Conservation (phyloP, 2,888 invertebrate species). For the Drosophila niveifrons region DNA sequence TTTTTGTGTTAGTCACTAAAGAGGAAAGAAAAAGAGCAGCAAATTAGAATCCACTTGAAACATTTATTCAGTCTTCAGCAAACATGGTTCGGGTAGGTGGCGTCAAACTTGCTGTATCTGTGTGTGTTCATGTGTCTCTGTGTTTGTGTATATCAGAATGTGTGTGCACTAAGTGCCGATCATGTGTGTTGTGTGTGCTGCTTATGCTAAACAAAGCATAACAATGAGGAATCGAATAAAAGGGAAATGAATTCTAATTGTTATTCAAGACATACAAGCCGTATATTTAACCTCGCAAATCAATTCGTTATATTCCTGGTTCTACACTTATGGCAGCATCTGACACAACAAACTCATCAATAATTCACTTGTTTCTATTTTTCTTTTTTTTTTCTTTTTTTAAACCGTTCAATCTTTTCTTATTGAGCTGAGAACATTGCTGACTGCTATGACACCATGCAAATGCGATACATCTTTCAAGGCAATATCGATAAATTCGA, state of each 20-base stretch:
- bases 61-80: constrained; percentile 44
- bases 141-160: constrained; percentile 2
- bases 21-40: constrained; percentile 32
- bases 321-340: neutral
- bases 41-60: constrained; percentile 13
- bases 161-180: constrained; percentile 25
- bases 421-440: constrained; percentile 24
- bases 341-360: constrained; percentile 4
- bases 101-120: constrained; percentile 11
- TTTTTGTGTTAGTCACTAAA: constrained; percentile 28
- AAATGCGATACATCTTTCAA: constrained; percentile 4
- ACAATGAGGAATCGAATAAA: constrained; percentile 16
- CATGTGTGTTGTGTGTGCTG: constrained; percentile 37
- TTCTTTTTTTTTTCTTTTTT: constrained; percentile 30
- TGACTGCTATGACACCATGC: constrained; percentile 43
- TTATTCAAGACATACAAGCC: constrained; percentile 25
- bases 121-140: neutral
- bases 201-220: constrained; percentile 49
- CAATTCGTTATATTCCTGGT: constrained; percentile 10
- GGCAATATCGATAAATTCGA: constrained; percentile 41
- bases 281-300: constrained; percentile 22
- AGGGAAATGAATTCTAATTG: constrained; percentile 27
- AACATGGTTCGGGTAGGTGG: constrained; percentile 75
- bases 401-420: constrained; percentile 30
- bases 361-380: neutral